These are phyloP conservation scores for Chaenodraco wilsoni DNA, from an alignment of 2,797 vertebrate genomes.

Conservation along the genomic window DNA sequence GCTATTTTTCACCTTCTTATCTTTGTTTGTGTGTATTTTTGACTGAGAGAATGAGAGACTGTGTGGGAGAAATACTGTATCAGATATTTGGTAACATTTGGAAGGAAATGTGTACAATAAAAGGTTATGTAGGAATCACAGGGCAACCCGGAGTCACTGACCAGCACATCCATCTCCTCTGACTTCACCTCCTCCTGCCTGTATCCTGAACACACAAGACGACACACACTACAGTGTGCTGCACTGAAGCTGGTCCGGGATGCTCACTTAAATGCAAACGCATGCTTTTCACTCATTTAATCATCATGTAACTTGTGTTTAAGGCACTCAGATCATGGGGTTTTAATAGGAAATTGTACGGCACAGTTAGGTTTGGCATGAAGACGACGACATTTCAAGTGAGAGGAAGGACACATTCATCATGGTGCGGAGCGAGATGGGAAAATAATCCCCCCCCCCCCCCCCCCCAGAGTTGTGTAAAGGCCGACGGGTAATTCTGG, in stretches of 20 bases:
- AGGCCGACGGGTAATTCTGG: too few relatives aligned
- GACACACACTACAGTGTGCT: neutral
- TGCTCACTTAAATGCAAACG: neutral
- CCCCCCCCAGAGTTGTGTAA: too few relatives aligned
- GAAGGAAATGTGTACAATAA: conserved; percentile 82
- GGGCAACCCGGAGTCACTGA: conserved; percentile 71
- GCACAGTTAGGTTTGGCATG: too few relatives aligned
- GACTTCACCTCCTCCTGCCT: conserved; percentile 66
- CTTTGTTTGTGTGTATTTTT: conserved; percentile 49
- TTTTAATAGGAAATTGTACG: conserved; percentile 13
- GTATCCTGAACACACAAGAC: conserved; percentile 54
- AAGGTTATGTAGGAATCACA: conserved; percentile 75
- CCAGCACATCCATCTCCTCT: conserved; percentile 80
- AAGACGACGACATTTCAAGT: too few relatives aligned
- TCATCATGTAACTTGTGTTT: conserved; percentile 26
- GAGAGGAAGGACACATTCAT: too few relatives aligned
- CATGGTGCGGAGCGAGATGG: too few relatives aligned
- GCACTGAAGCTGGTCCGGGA: conserved; percentile 7
- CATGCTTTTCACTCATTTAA: conserved; percentile 4
- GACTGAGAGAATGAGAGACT: neutral
- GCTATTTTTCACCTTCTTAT: conserved; percentile 69
- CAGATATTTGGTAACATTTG: conserved; percentile 66
- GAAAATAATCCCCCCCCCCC: too few relatives aligned
- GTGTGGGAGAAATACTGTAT: conserved; percentile 53
- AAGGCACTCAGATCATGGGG: conserved; percentile 7